Evolutionary conservation across 2,797 vertebrate genomes (phyloP).

Genomic region (Chaetophractus vellerosus): DNA sequence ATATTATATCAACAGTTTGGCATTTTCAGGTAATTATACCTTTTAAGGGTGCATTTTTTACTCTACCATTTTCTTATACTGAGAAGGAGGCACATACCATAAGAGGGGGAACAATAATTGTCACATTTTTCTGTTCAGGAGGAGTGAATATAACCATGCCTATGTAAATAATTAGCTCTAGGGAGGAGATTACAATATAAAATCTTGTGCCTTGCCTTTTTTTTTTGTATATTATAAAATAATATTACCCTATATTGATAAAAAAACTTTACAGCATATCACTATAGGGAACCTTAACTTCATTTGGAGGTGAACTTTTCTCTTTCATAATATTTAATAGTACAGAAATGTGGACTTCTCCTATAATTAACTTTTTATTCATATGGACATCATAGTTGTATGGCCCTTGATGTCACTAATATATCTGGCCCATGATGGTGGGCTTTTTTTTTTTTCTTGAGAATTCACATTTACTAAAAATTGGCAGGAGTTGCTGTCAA

Average conservation of each 20-base stretch:
- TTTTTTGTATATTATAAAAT: constrained; percentile 24
- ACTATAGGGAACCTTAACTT: constrained; percentile 27
- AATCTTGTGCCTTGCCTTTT: constrained; percentile 23
- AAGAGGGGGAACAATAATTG: not conserved
- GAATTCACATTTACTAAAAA: not conserved
- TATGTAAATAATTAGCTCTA: constrained; percentile 30
- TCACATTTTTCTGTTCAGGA: not conserved
- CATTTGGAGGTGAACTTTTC: not conserved
- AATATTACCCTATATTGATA: constrained; percentile 13
- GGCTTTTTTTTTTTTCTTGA: not conserved
- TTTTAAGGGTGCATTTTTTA: not conserved
- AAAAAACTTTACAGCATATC: not conserved
- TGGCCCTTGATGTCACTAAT: not conserved
- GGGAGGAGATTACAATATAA: constrained; percentile 9
- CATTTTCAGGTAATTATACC: constrained; percentile 11
- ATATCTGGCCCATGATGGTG: not conserved
- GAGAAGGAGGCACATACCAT: not conserved
- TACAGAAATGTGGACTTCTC: not conserved
- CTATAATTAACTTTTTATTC: not conserved
- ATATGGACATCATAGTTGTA: not conserved
- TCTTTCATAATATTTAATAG: constrained; percentile 1
- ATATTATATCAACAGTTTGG: not conserved
- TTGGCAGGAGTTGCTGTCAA: not conserved
- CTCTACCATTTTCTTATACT: not conserved
- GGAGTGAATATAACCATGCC: not conserved